These are phyloP conservation scores for Brenthis ino DNA, from an alignment of 2,888 invertebrate genomes.

Conservation along the genomic window DNA sequence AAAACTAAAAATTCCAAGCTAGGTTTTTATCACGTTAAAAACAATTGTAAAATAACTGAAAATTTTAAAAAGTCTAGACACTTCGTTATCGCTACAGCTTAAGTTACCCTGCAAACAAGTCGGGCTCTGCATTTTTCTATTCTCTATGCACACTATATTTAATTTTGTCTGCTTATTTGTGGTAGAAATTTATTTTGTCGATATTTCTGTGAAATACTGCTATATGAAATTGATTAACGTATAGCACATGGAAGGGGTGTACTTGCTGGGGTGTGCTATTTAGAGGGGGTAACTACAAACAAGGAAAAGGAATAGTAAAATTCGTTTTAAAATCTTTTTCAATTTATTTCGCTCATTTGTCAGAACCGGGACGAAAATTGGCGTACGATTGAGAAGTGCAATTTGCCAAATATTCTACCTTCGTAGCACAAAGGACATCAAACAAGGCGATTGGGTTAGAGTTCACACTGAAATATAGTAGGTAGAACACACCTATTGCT, in stretches of 20 bases:
- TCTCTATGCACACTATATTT: neutral
- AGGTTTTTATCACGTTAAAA: neutral
- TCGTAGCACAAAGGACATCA: neutral
- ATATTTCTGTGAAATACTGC: too few relatives aligned
- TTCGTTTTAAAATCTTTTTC: neutral
- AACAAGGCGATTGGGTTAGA: neutral
- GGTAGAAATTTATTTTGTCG: too few relatives aligned
- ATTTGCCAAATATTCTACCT: neutral
- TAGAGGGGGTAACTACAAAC: too few relatives aligned
- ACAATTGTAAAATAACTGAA: neutral
- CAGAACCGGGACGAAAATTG: neutral
- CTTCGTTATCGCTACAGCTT: conserved; percentile 10
- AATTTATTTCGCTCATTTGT: neutral
- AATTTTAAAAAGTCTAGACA: conserved; percentile 14
- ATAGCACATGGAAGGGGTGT: too few relatives aligned
- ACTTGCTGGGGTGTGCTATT: too few relatives aligned
- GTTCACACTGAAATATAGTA: too few relatives aligned
- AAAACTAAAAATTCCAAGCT: neutral
- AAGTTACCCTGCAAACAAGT: neutral
- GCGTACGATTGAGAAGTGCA: neutral
- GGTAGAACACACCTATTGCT: too few relatives aligned
- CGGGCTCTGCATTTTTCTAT: neutral
- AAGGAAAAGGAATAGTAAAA: neutral
- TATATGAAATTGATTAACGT: too few relatives aligned
- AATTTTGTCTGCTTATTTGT: too few relatives aligned